Evolutionary conservation across 1,140 invertebrate genomes (phyloP).

Genomic region (Plectrocnemia conspersa): DNA sequence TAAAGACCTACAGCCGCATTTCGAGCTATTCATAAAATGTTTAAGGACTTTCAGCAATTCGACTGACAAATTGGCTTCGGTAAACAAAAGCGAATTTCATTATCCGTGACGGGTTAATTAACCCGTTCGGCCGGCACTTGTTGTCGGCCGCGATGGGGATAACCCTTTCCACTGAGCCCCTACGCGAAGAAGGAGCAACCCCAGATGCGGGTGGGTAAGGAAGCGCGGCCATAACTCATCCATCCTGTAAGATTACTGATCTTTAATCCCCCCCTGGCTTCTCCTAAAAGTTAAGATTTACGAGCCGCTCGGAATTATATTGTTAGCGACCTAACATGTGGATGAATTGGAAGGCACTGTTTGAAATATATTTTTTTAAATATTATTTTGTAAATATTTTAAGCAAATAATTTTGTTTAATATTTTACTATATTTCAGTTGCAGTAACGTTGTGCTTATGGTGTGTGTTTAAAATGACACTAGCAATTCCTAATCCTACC

Average conservation of each 20-base stretch:
- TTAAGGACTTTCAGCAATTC: not conserved
- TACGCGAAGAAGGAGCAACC: constrained; percentile 3
- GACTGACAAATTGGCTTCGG: not conserved
- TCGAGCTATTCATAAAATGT: too few relatives aligned
- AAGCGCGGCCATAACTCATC: constrained; percentile 57
- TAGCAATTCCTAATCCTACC: too few relatives aligned
- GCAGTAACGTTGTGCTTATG: too few relatives aligned
- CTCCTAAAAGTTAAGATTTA: constrained; percentile 68
- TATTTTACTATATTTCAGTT: too few relatives aligned
- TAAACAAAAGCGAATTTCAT: too few relatives aligned
- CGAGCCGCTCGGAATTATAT: constrained; percentile 59
- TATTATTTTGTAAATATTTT: constrained; percentile 5
- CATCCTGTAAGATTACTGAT: constrained; percentile 66
- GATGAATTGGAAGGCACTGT: constrained; percentile 36
- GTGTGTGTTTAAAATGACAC: too few relatives aligned
- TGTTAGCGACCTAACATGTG: constrained; percentile 50
- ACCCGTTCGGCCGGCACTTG: constrained; percentile 12
- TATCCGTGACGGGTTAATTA: constrained; percentile 13
- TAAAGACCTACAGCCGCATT: too few relatives aligned
- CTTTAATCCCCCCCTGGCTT: constrained; percentile 64
- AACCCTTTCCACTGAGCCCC: constrained; percentile 8
- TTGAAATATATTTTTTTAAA: not conserved
- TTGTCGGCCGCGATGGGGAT: constrained; percentile 4
- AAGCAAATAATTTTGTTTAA: constrained; percentile 2
- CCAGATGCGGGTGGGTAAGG: constrained; percentile 17